Evolutionary conservation across 1,140 invertebrate species (phyloP).

Genomic region (Bombus pascuorum): DNA sequence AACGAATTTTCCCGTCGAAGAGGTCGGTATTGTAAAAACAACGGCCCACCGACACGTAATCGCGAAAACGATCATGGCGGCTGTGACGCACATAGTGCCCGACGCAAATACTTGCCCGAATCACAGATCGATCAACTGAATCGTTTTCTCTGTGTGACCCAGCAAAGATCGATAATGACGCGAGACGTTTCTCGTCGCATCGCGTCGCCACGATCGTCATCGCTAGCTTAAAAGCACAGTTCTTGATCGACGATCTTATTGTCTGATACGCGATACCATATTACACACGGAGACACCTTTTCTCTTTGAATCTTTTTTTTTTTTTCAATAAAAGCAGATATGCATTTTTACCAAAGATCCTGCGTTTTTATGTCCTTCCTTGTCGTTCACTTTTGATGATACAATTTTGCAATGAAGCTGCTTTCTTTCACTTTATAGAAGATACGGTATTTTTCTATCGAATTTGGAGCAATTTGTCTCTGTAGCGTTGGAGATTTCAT

Average conservation of each 20-base stretch:
- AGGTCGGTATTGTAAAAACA: constrained; percentile 7
- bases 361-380: background rate
- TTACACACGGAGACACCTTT: constrained; percentile 37
- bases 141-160: background rate
- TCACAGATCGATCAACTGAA: background rate
- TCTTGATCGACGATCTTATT: constrained; percentile 32
- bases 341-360: constrained; percentile 54
- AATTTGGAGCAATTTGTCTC: background rate
- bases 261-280: constrained; percentile 16
- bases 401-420: background rate
- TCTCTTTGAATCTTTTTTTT: constrained; percentile 38
- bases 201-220: constrained; percentile 17
- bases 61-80: constrained; percentile 1
- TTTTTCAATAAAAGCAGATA: constrained; percentile 59
- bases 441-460: background rate
- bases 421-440: background rate
- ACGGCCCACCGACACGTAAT: background rate
- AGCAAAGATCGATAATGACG: background rate
- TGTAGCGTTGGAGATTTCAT: background rate
- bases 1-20: constrained; percentile 51
- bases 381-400: background rate
- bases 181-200: background rate
- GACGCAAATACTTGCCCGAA: background rate
- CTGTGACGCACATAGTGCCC: background rate
- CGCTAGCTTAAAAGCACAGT: constrained; percentile 1